Conservation (phyloP, 2,113 vertebrate species). For the Spilogale gracilis region DNA sequence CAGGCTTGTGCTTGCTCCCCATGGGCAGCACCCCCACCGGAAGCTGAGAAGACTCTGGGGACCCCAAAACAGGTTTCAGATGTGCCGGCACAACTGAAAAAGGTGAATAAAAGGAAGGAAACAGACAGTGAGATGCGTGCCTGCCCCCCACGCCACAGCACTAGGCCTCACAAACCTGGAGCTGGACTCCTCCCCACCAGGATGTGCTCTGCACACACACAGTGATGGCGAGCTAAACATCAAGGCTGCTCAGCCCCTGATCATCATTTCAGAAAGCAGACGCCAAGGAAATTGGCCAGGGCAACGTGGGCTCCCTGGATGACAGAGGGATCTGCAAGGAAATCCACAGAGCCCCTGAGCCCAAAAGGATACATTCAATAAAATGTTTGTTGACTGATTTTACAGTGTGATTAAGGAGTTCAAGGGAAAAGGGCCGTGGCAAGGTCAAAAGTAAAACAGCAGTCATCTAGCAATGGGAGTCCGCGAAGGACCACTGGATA, state of each 20-base stretch:
- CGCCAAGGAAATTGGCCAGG: not conserved
- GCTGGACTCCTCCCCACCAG: too few species aligned
- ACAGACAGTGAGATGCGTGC: too few species aligned
- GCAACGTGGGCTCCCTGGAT: not conserved
- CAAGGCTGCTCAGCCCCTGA: not conserved
- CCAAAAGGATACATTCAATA: not conserved
- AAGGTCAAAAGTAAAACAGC: conserved; percentile 46
- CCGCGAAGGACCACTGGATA: not conserved
- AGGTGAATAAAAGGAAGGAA: not conserved
- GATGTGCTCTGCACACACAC: not conserved
- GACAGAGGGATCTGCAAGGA: not conserved
- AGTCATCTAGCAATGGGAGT: not conserved
- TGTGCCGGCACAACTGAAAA: not conserved
- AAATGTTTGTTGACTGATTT: conserved; percentile 50
- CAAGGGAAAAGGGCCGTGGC: not conserved
- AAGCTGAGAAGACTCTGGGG: not conserved
- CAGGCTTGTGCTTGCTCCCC: not conserved
- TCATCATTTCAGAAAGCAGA: not conserved
- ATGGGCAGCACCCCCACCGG: not conserved
- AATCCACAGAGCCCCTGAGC: not conserved
- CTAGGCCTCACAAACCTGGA: not conserved
- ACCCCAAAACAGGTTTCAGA: not conserved
- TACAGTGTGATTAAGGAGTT: conserved; percentile 57
- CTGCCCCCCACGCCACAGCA: not conserved
- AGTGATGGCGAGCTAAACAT: not conserved